Evolutionary conservation across 2,797 vertebrate species (phyloP), one percentile per base, ranked within the genome.

Genomic region (Scolopax bukidnonensis): DNA sequence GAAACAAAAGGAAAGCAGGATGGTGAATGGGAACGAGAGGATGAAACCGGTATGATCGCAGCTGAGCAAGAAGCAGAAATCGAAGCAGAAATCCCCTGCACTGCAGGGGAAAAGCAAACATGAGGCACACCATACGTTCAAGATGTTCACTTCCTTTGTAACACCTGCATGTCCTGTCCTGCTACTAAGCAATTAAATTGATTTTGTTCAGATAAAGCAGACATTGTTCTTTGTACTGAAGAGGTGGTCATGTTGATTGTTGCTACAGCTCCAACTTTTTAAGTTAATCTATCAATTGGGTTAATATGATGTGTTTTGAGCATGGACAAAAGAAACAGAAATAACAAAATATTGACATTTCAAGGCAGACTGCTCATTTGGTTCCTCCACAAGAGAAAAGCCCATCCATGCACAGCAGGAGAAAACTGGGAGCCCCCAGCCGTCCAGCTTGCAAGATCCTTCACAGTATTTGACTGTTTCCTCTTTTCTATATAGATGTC

Each of bases 61-160:
- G 19, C n/a, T 53, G 16, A 88, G 6, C 23, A 53, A 61, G 53
- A 84, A 80, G 28, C 18, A 86, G 69, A 92, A 92, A 84, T 60
- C 17, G 56, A 91, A 83, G 25, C 45, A 47, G 45, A 23, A 47
- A 47, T 47, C 45, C 45, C 36, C 38, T 41, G 9, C 0, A 0
- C 14, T 71, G 13, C 56, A 85, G 30, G 8, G 15, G 51, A 53
- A 89, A 87, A 48, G 25, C 11, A 93, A 85, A 70, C 54, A 79
- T 6, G 38, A 79, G 11, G 47, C 15, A 38, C 11, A 51, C 41
- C 64, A 36, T 80, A 50, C 1, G 4, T 70, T 87, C 78, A 69
- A 79, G 71, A 38, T 27, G 32, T 50, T 20, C 13, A 45, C 50
- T 71, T 85, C 40, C 81, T 63, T 45, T 73, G 7, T 84, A 71